Evolutionary conservation across 2,888 invertebrate genomes (phyloP).

Genomic region (Lagria hirta): DNA sequence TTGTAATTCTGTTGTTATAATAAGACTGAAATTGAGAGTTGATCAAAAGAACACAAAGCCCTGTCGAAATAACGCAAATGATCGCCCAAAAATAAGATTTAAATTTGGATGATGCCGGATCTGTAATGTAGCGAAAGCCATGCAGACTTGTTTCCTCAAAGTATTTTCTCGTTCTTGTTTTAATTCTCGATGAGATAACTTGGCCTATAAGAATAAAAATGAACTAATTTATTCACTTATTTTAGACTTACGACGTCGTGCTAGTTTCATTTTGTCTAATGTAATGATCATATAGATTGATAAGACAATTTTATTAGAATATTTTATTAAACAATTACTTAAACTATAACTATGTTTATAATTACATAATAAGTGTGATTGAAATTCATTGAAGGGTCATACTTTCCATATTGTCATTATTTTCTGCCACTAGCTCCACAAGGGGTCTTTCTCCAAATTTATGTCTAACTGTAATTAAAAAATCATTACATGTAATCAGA

Average conservation of each 20-base stretch:
- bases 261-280: constrained; percentile 2
- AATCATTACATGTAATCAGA: too few species aligned
- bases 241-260: too few species aligned
- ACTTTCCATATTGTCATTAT: constrained; percentile 16
- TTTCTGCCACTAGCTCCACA: constrained; percentile 37
- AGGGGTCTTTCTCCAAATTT: constrained; percentile 57
- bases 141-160: constrained; percentile 28
- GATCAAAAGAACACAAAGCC: constrained; percentile 26
- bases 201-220: too few species aligned
- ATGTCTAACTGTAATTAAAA: constrained; percentile 53
- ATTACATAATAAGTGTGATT: constrained; percentile 4
- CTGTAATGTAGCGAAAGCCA: constrained; percentile 33
- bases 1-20: constrained; percentile 26
- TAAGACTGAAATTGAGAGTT: constrained; percentile 22
- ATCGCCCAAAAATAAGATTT: constrained; percentile 29
- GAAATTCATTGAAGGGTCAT: constrained; percentile 11
- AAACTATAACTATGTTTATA: constrained; percentile 5
- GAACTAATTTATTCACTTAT: too few species aligned
- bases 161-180: constrained; percentile 47
- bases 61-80: constrained; percentile 22
- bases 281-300: not conserved
- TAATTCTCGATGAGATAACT: not conserved
- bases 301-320: not conserved
- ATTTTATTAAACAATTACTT: not conserved
- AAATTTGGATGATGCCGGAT: constrained; percentile 22